Base-by-base conservation (phyloP, 2,113 vertebrate genomes). In the Crocuta crocuta region DNA sequence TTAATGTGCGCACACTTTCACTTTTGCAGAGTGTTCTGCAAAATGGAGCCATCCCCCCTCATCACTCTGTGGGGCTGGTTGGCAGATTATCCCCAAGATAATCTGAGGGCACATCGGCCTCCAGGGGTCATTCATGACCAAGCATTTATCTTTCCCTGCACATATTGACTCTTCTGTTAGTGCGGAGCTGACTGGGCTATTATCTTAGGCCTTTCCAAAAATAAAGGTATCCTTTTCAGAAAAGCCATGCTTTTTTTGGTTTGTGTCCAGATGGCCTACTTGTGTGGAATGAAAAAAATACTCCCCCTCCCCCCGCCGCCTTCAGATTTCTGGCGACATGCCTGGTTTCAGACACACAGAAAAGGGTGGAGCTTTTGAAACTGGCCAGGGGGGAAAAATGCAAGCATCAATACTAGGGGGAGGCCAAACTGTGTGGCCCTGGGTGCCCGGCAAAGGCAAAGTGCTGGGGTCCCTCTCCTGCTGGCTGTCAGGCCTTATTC, bases 231-330 rank as follows among this genome's bases (percentile, higher is more conserved):
- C 39, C 35, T 28, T 93, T 91, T 83, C 39, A 96, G 86, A 83
- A 97, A 97, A 93, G 70, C 17, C 74, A 87, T 5, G 74, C 9
- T 82, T 91, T 84, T 53, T 91, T 83, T 87, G 58, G 79, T 50
- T 68, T 45, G 28, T 53, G 68, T 95, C 66, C 53, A 24, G 24
- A n/a, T 9, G 31, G 79, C n/a, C 66, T 94, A 45, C 76, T 94
- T 89, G 50, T 85, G 86, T 90, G 58, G 65, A 82, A 61, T 35
- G 50, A 84, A 48, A 68, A 9, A n/a, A 33, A 28, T 24, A 74
- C 1, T 4, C 4, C 53, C 53, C 53, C 53, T 13, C 4, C 55
- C 55, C 16, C 55, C 58, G 2, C 21, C 58, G 15, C 35, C 45
- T 92, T 91, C 73, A 4, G 23, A 65, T 89, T 17, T 81, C n/a